Evolutionary conservation across 64 coral and sea anemone species (phyloP).

Genomic region (Cladopsammia gracilis): DNA sequence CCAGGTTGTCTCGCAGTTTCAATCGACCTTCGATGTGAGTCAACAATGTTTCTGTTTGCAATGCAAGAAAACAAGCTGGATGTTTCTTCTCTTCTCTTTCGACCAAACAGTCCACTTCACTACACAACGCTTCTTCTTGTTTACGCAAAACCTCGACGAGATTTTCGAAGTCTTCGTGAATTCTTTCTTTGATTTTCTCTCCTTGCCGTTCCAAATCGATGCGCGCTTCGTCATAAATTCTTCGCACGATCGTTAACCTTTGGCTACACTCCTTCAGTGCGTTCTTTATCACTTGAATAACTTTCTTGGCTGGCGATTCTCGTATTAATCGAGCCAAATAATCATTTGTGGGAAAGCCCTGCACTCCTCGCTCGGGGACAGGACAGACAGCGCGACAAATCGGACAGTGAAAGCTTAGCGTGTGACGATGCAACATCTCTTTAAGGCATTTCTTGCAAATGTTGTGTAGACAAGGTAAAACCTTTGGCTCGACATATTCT

Average conservation of each 20-base stretch:
- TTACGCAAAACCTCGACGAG: conserved; percentile 72
- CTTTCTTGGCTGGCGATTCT: conserved; percentile 64
- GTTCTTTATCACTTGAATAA: conserved; percentile 72
- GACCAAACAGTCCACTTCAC: conserved; percentile 68
- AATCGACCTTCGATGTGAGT: conserved; percentile 58
- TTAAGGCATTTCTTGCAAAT: conserved; percentile 72
- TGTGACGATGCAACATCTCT: conserved; percentile 51
- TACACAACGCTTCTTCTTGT: conserved; percentile 70
- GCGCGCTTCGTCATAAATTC: conserved; percentile 28
- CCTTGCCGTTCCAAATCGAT: conserved; percentile 52
- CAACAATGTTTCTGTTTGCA: conserved; percentile 49
- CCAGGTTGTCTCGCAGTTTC: conserved; percentile 54
- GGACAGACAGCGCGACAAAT: conserved; percentile 63
- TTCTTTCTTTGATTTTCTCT: conserved; percentile 39
- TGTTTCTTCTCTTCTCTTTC: conserved; percentile 62
- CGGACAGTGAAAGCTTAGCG: conserved; percentile 60
- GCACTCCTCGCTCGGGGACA: conserved; percentile 54
- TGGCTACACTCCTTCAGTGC: conserved; percentile 52
- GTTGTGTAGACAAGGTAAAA: conserved; percentile 71
- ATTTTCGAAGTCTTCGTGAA: conserved; percentile 80
- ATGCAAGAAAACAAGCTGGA: conserved; percentile 43
- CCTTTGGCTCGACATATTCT: conserved; percentile 73
- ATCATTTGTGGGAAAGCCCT: conserved; percentile 55
- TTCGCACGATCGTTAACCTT: conserved; percentile 57
- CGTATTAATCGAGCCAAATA: conserved; percentile 50